Evolutionary conservation across 2,888 invertebrate species (phyloP).

Genomic region (Oligia latruncula): DNA sequence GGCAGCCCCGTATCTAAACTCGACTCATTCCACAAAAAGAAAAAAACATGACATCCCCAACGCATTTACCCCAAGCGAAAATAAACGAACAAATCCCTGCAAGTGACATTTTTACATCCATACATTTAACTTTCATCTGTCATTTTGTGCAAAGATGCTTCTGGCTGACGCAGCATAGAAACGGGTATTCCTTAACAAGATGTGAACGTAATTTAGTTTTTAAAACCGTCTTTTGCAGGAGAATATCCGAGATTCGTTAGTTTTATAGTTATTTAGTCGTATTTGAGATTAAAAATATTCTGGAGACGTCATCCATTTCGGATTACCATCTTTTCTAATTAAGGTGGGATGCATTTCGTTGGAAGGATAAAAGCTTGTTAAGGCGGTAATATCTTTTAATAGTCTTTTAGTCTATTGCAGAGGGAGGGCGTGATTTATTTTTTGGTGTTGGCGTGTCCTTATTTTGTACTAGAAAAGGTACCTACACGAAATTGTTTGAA

Average conservation of each 20-base stretch:
- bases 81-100: constrained; percentile 62
- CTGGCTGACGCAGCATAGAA: constrained; percentile 43
- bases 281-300: constrained; percentile 52
- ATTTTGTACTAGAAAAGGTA: neutral
- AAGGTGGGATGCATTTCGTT: constrained; percentile 38
- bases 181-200: constrained; percentile 52
- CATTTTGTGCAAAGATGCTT: constrained; percentile 43
- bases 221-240: constrained; percentile 29
- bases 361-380: constrained; percentile 21
- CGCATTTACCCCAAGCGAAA: constrained; percentile 51
- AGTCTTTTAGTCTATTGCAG: constrained; percentile 9
- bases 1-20: constrained; percentile 23
- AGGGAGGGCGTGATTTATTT: neutral
- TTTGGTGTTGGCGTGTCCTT: neutral
- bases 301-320: constrained; percentile 33
- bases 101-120: constrained; percentile 64
- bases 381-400: no score
- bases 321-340: constrained; percentile 43
- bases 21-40: constrained; percentile 37
- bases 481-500: no score
- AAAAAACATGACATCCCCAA: constrained; percentile 34
- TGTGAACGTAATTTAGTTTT: constrained; percentile 50
- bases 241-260: constrained; percentile 44
- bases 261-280: constrained; percentile 52
- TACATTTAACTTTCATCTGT: constrained; percentile 62